Evolutionary conservation across 2,797 vertebrate species (phyloP).

Genomic region (Periparus ater): DNA sequence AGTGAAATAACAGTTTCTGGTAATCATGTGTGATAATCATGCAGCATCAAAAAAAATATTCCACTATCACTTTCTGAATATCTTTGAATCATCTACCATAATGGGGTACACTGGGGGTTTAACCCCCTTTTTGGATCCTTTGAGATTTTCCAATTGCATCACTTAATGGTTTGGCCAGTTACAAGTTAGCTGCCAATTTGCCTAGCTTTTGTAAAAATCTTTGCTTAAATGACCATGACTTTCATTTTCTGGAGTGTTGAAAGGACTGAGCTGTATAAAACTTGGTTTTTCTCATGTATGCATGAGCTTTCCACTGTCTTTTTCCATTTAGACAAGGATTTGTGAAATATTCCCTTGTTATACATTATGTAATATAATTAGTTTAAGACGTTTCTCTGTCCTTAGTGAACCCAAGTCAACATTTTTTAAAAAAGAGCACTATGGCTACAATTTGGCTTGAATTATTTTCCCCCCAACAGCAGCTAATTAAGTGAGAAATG

Average conservation of each 20-base stretch:
- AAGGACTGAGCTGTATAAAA: not conserved
- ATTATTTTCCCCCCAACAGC: rapidly evolving
- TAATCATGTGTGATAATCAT: not conserved
- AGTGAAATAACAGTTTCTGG: not conserved
- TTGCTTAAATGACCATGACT: not conserved
- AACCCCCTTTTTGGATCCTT: not conserved
- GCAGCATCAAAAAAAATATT: not conserved
- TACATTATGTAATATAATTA: not conserved
- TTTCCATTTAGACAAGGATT: not conserved
- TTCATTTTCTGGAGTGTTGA: not conserved
- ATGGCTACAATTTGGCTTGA: not conserved
- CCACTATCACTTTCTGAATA: not conserved
- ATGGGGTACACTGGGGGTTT: not conserved
- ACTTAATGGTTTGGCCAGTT: not conserved
- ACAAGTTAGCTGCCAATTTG: not conserved
- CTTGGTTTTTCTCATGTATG: not conserved
- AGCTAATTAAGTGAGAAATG: not conserved
- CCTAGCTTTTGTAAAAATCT: not conserved
- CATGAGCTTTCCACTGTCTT: not conserved
- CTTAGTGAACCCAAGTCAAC: not conserved
- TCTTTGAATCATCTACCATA: not conserved
- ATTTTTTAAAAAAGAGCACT: not conserved
- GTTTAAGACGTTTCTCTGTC: not conserved
- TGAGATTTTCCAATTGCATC: not conserved
- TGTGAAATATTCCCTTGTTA: not conserved